Percentiles rank a stretch among this genome's conserved stretches.
These are phyloP conservation scores for Leucophora obtusa DNA, from an alignment of 2,888 invertebrate genomes.

Conservation along the genomic window DNA sequence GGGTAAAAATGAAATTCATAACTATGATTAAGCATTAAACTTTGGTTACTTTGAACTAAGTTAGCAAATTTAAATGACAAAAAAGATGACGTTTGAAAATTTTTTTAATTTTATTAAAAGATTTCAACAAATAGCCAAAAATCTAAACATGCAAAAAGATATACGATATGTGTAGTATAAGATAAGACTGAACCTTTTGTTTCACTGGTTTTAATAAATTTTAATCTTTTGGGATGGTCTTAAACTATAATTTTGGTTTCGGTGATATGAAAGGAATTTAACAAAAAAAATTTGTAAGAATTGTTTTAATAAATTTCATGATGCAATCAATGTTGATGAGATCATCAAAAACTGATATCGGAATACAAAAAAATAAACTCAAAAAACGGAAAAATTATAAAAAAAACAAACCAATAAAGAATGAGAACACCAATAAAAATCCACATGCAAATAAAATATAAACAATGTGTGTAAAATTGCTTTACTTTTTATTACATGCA, in stretches of 20 bases:
- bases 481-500: background rate
- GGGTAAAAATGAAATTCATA: no score
- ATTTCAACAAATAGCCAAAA: background rate
- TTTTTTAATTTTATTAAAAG: slow-evolving; percentile 33
- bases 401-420: background rate
- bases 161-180: background rate
- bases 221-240: background rate
- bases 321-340: slow-evolving; percentile 58
- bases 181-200: slow-evolving; percentile 1
- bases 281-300: slow-evolving; percentile 19
- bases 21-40: no score
- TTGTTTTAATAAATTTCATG: slow-evolving; percentile 47
- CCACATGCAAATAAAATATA: background rate
- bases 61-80: slow-evolving; percentile 28
- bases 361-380: slow-evolving; percentile 23
- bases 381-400: background rate
- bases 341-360: slow-evolving; percentile 53
- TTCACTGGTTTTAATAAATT: background rate
- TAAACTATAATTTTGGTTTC: background rate
- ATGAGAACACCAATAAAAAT: background rate
- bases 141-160: background rate
- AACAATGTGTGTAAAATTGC: background rate
- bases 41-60: no score
- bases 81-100: slow-evolving; percentile 19
- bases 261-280: background rate